phyloP scores from a whole-genome alignment of 1,140 invertebrate genomes.

The Sitophilus oryzae region DNA sequence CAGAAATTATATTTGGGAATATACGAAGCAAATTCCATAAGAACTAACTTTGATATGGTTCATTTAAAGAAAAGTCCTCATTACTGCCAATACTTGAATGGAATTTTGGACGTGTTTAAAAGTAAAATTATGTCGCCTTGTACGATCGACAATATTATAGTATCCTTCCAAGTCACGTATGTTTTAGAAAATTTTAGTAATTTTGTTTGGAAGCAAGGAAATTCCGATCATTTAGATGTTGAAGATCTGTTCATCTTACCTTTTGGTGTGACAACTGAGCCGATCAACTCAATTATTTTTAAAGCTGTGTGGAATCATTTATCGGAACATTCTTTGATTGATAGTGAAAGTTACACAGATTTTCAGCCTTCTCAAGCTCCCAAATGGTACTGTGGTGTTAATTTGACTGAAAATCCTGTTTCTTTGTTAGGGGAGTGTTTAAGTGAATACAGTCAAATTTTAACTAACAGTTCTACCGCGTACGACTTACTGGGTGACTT shows the following conservation, averaged over 20 bases:
- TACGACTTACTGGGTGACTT: conserved; percentile 55
- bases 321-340: conserved; percentile 79
- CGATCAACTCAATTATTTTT: conserved; percentile 69
- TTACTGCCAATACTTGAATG: conserved; percentile 76
- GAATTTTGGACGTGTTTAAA: conserved; percentile 72
- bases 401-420: conserved; percentile 53
- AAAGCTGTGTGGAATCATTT: conserved; percentile 84
- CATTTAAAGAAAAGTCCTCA: conserved; percentile 76
- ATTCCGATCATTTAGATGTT: conserved; percentile 56
- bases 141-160: conserved; percentile 58
- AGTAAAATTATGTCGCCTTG: conserved; percentile 63
- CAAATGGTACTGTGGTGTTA: conserved; percentile 64
- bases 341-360: conserved; percentile 81
- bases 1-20: conserved; percentile 78
- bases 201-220: conserved; percentile 61
- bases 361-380: conserved; percentile 81
- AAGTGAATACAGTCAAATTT: conserved; percentile 10
- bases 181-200: conserved; percentile 65
- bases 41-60: conserved; percentile 81
- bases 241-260: conserved; percentile 58
- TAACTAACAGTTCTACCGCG: conserved; percentile 29
- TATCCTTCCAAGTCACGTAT: conserved; percentile 81
- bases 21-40: conserved; percentile 64
- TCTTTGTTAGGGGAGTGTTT: conserved; percentile 61
- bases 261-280: conserved; percentile 79